A percentile compares a stretch with the other conserved stretches of the same genome.
These are phyloP conservation scores for Catocala nupta DNA, from an alignment of 2,888 invertebrate species.

Conservation along the genomic window DNA sequence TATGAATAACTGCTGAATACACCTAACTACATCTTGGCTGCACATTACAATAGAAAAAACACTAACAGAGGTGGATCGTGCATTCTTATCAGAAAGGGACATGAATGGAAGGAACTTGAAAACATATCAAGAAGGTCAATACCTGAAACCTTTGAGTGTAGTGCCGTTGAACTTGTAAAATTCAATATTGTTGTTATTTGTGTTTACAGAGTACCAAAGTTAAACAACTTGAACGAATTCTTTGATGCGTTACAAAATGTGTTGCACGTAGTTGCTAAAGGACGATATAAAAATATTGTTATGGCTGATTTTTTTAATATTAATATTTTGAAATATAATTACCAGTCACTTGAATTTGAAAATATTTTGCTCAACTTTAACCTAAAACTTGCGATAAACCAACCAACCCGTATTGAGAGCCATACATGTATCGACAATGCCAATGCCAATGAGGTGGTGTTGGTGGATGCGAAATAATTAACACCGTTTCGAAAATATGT, in stretches of 20 bases:
- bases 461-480: too few relatives aligned
- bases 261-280: background rate
- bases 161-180: conserved; percentile 6
- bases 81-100: conserved; percentile 6
- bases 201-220: conserved; percentile 8
- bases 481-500: too few relatives aligned
- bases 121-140: conserved; percentile 4
- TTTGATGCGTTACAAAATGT: background rate
- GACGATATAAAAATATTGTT: background rate
- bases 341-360: background rate
- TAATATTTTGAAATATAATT: background rate
- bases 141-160: conserved; percentile 11
- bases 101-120: conserved; percentile 5
- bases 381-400: background rate
- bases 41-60: conserved; percentile 2
- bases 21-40: conserved; percentile 13
- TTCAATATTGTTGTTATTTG: conserved; percentile 11
- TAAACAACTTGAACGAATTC: background rate
- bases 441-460: too few relatives aligned
- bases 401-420: background rate
- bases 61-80: conserved; percentile 15
- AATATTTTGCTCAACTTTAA: conserved; percentile 2
- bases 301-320: conserved; percentile 8
- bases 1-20: background rate
- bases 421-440: too few relatives aligned